Conservation (phyloP, 2,797 vertebrate species). For the Lagorchestes hirsutus region DNA sequence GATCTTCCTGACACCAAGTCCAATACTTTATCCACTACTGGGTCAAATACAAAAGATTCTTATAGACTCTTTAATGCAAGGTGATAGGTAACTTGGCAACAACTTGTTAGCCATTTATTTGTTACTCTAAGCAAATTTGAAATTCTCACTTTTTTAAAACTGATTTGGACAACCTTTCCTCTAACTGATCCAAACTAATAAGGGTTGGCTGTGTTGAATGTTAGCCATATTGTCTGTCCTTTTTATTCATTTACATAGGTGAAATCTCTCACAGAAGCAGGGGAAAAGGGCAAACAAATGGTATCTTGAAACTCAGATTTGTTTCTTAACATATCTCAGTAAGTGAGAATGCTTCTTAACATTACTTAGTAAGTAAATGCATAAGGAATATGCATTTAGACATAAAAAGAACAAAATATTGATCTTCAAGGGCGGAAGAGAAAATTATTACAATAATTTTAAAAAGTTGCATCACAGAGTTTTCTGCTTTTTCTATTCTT, state of each 20-base stretch:
- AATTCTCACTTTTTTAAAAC: background rate
- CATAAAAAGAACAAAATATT: background rate
- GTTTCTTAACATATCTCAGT: background rate
- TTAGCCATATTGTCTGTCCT: background rate
- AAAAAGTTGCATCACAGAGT: background rate
- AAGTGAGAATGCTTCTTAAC: background rate
- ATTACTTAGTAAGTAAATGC: background rate
- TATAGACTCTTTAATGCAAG: background rate
- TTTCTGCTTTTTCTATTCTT: background rate
- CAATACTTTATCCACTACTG: background rate
- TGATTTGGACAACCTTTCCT: background rate
- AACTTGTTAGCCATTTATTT: background rate
- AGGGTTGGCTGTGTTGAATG: background rate
- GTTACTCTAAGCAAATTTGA: background rate
- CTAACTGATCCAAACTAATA: background rate
- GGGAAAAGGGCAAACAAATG: background rate
- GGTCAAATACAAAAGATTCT: background rate
- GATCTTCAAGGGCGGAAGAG: background rate
- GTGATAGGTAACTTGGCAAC: background rate
- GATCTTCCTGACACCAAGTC: background rate
- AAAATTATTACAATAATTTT: background rate
- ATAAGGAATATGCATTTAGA: background rate
- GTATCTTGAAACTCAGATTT: constrained; percentile 8
- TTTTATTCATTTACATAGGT: background rate
- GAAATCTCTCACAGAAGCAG: constrained; percentile 5